Evolutionary conservation across 2,113 vertebrate species (phyloP), one percentile per base, ranked within the genome.

Genomic region (Brachirus orientalis): DNA sequence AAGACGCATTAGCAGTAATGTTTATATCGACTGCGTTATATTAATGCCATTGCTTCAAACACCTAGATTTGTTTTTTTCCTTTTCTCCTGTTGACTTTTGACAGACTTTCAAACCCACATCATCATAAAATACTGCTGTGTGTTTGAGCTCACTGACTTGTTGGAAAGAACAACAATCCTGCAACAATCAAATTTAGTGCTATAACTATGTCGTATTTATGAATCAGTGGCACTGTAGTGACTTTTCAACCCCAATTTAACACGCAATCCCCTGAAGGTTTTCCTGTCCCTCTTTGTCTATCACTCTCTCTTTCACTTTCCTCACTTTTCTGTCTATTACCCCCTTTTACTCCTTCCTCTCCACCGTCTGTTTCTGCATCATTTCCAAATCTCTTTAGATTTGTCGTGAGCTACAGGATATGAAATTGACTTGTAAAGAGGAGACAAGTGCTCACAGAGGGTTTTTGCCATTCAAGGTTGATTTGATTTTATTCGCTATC

Each of bases 391-490:
- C 87, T 91, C 83, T 88, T 84, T 73, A 77, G 88, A 80, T 79
- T 87, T 77, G 53, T 91, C 83, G 71, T 67, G 48, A 79, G 70
- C 87, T 89, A 72, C 86, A 87, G 80, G 74, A 87, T 80, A 69
- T 80, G 78, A 88, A 88, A 89, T 88, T 86, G 87, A 90, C 78
- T 89, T 86, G 90, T 88, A 81, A 85, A 88, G 67, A 79, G 72
- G 67, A 89, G 79, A 88, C 85, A 89, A 79, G 86, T 86, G 86
- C 83, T 76, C 87, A 87, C 86, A 79, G 86, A 84, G 88, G 86
- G 50, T 81, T 86, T 20, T 90, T 79, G 85, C 76, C 72, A 86
- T 92, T 94, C 93, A 90, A 90, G 90, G 82, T 87, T 90, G 64
- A 83, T 55, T 91, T 88, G 76, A 86, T 88, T 88, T 87, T 68